A percentile compares a stretch with the other conserved stretches of the same genome.
Evolutionary conservation across 2,888 invertebrate genomes (phyloP).

Genomic region (Argynnis bischoffii): DNA sequence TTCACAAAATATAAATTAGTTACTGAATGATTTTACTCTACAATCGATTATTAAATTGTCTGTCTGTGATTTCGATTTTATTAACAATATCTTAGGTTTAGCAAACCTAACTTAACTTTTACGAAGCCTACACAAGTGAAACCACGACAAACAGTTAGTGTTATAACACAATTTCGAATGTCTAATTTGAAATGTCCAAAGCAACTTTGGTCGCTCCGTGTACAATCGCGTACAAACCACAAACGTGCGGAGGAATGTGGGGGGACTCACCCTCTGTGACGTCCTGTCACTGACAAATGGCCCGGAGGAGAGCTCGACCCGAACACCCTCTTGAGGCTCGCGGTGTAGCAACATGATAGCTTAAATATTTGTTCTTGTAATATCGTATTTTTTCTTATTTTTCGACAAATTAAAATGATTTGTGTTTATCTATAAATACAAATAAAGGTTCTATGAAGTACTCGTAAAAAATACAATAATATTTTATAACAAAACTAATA

Average conservation of each 20-base stretch:
- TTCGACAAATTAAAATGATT: too few relatives aligned
- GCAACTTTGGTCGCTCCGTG: slow-evolving; percentile 47
- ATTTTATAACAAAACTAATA: too few relatives aligned
- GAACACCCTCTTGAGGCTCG: slow-evolving; percentile 68
- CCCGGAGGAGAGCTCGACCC: slow-evolving; percentile 78
- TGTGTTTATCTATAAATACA: too few relatives aligned
- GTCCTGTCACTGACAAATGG: slow-evolving; percentile 82
- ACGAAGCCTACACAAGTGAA: background rate
- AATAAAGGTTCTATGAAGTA: too few relatives aligned
- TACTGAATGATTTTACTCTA: too few relatives aligned
- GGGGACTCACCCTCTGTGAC: slow-evolving; percentile 56
- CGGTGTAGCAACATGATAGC: slow-evolving; percentile 38
- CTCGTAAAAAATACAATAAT: too few relatives aligned
- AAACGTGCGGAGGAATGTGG: slow-evolving; percentile 60
- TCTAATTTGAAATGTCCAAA: slow-evolving; percentile 39
- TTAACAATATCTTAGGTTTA: too few relatives aligned
- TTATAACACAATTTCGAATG: background rate
- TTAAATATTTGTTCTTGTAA: slow-evolving; percentile 26
- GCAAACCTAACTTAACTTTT: too few relatives aligned
- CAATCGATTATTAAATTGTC: too few relatives aligned
- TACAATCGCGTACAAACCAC: slow-evolving; percentile 68
- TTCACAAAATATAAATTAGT: too few relatives aligned
- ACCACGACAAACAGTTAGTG: background rate
- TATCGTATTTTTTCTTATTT: background rate
- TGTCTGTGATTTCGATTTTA: background rate